Evolutionary conservation across 2,797 vertebrate genomes (phyloP).

Genomic region (Danio jaintianensis): DNA sequence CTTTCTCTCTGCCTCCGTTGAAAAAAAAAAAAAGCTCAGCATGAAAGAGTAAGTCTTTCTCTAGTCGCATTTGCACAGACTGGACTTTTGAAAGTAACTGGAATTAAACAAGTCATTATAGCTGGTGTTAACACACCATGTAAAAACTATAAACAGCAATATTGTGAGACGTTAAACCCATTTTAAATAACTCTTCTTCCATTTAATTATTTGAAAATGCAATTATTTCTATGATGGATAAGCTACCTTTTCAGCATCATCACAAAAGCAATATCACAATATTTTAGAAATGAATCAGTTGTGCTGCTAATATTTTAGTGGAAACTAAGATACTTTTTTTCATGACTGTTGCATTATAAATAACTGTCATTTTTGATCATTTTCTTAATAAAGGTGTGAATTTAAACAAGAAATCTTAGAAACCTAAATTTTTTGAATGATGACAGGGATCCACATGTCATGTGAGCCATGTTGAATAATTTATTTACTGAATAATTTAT

Average conservation of each 20-base stretch:
- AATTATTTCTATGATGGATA: neutral
- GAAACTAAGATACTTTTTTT: too few species aligned
- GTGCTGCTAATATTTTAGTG: too few species aligned
- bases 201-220: neutral
- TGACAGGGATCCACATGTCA: too few species aligned
- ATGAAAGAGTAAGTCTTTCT: slow-evolving; percentile 8
- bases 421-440: too few species aligned
- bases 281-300: too few species aligned
- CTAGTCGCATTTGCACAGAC: neutral
- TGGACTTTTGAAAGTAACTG: slow-evolving; percentile 27
- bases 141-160: neutral
- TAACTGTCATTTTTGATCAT: too few species aligned
- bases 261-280: too few species aligned
- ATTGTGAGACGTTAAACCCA: neutral
- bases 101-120: neutral
- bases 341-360: too few species aligned
- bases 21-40: slow-evolving; percentile 8
- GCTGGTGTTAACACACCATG: neutral
- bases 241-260: neutral
- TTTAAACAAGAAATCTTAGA: too few species aligned
- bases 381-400: too few species aligned
- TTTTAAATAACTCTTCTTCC: neutral
- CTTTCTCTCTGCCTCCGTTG: slow-evolving; percentile 10
- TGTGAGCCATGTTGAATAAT: too few species aligned
- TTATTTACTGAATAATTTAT: too few species aligned